Evolutionary conservation across 2,797 vertebrate genomes (phyloP).

Genomic region (Lutra lutra): DNA sequence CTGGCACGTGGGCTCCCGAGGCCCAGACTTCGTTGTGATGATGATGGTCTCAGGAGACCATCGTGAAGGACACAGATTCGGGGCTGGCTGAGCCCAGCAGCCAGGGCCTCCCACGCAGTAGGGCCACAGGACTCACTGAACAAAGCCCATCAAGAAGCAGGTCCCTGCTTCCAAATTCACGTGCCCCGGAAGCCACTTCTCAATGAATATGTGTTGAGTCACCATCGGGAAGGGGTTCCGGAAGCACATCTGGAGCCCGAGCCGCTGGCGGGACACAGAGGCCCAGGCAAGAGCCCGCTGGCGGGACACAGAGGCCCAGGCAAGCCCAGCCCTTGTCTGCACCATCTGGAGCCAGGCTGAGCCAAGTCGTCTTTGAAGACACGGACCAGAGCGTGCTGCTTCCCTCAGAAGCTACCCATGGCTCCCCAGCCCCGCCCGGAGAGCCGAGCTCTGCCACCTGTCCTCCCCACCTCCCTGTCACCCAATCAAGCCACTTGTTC

Average conservation of each 20-base stretch:
- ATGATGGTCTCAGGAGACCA: not conserved
- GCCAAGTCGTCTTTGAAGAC: not conserved
- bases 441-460: not conserved
- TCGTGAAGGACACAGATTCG: not conserved
- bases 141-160: not conserved
- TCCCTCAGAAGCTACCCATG: not conserved
- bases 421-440: no score
- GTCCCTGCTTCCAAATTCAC: not conserved
- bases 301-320: not conserved
- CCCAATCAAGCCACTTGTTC: not conserved
- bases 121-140: no score
- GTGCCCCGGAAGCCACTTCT: not conserved
- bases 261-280: fast-evolving
- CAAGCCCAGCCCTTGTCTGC: not conserved
- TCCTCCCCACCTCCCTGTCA: not conserved
- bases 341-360: no score
- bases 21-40: fast-evolving
- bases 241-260: not conserved
- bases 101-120: not conserved
- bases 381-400: fast-evolving
- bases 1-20: fast-evolving
- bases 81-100: not conserved
- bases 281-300: not conserved
- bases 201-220: not conserved
- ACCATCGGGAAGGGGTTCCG: fast-evolving